Conservation (phyloP, 2,113 vertebrate genomes). For the Capreolus pygargus region DNA sequence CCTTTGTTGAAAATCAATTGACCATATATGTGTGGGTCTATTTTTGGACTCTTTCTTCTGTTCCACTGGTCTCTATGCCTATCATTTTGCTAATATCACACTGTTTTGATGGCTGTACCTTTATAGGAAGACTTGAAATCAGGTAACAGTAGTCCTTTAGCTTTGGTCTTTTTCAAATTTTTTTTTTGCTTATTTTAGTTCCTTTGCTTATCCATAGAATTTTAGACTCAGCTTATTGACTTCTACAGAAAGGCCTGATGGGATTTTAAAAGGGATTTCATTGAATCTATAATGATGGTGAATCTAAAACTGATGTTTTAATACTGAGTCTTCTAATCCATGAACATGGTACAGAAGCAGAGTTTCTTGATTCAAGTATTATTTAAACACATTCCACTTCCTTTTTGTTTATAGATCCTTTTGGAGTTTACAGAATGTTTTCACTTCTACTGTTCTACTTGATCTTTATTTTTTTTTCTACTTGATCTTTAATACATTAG, state of each 20-base stretch:
- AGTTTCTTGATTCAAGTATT: conserved; percentile 1
- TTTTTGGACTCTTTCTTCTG: background rate
- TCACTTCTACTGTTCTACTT: background rate
- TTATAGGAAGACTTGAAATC: background rate
- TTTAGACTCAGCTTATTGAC: background rate
- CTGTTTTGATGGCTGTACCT: background rate
- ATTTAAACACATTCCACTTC: background rate
- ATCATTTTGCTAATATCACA: background rate
- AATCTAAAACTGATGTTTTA: background rate
- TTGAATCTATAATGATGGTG: background rate
- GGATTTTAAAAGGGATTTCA: background rate
- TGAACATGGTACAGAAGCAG: background rate
- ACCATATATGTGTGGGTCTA: background rate
- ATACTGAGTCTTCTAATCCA: background rate
- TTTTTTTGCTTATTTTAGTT: background rate
- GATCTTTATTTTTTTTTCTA: background rate
- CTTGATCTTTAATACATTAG: background rate
- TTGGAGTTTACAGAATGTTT: background rate
- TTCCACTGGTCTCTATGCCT: background rate
- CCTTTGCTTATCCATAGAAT: background rate
- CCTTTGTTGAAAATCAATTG: background rate
- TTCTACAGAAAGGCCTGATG: background rate
- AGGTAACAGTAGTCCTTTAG: background rate
- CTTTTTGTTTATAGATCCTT: background rate
- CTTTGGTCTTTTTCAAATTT: background rate